Conservation (phyloP, 1,140 invertebrate species). For the Lamellibrachia luymesi region DNA sequence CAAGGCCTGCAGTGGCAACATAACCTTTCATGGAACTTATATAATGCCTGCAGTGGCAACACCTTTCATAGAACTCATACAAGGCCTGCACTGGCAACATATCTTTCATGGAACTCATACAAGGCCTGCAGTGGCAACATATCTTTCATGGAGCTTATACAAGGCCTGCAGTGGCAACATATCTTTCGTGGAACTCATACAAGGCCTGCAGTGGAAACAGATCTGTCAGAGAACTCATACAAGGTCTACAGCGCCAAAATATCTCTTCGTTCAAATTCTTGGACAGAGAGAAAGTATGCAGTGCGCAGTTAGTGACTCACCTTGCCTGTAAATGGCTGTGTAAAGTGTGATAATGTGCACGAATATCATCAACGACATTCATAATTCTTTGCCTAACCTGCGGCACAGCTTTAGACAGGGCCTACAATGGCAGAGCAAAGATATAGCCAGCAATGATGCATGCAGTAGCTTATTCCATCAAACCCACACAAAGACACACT, state of each 20-base stretch:
- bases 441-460: not conserved
- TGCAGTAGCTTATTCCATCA: not conserved
- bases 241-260: too few species aligned
- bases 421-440: not conserved
- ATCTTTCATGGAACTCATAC: not conserved
- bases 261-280: not conserved
- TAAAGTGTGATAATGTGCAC: conserved; percentile 28
- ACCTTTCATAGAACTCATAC: not conserved
- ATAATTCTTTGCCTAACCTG: conserved; percentile 29
- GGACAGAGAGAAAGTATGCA: not conserved
- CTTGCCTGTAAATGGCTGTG: conserved; percentile 33
- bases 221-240: too few species aligned
- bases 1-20: not conserved
- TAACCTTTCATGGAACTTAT: not conserved
- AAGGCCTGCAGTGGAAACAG: too few species aligned
- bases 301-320: not conserved
- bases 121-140: not conserved
- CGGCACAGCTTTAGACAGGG: conserved; percentile 23
- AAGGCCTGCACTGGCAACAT: not conserved
- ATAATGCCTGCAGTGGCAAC: not conserved
- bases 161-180: too few species aligned
- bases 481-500: not conserved
- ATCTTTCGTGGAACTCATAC: too few species aligned
- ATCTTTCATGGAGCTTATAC: not conserved
- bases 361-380: conserved; percentile 31